Percentiles rank a stretch among this genome's conserved stretches.
These are phyloP conservation scores for Hystrix cristata DNA, from an alignment of 2,113 vertebrate genomes.

Conservation along the genomic window DNA sequence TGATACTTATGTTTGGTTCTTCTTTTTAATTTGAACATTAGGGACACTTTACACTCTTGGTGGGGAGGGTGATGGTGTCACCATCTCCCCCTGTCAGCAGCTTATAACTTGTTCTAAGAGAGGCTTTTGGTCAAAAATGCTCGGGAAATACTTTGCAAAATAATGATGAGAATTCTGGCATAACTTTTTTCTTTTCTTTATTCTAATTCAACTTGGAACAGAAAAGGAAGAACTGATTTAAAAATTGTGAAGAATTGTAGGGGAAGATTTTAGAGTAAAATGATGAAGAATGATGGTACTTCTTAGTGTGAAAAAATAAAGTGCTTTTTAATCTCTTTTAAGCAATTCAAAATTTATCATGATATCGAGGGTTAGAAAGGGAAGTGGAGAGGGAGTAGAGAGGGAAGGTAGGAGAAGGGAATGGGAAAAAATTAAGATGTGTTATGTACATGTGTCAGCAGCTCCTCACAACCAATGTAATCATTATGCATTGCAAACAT, in stretches of 20 bases:
- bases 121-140: neutral
- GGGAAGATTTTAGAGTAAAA: neutral
- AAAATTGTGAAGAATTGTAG: neutral
- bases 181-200: neutral
- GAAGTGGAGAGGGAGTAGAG: neutral
- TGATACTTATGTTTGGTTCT: neutral
- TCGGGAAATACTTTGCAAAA: neutral
- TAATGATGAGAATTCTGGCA: neutral
- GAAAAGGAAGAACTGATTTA: neutral
- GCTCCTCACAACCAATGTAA: neutral
- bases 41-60: neutral
- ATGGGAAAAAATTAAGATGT: neutral
- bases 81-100: neutral
- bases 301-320: neutral
- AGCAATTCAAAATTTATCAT: neutral
- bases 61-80: too few species aligned
- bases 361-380: neutral
- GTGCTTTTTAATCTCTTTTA: neutral
- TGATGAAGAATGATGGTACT: neutral
- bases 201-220: neutral
- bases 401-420: neutral
- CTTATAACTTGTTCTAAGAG: neutral
- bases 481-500: neutral
- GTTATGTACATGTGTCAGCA: neutral
- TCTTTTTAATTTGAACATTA: neutral